These are phyloP conservation scores for Phymanthus crucifer DNA, from an alignment of 92 coral and sea anemone species.

Conservation along the genomic window DNA sequence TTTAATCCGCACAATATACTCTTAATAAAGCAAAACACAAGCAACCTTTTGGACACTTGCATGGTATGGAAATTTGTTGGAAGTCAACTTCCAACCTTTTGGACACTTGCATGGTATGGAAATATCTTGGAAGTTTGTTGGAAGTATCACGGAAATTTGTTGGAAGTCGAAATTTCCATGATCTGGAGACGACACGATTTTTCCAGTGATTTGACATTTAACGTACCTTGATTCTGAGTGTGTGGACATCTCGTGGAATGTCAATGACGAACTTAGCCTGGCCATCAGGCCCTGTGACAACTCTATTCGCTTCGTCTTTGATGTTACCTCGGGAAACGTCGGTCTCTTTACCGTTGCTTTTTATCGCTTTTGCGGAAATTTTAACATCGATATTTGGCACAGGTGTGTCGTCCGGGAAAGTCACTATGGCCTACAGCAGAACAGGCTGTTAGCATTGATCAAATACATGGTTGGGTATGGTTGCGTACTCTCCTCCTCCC, in stretches of 20 bases:
- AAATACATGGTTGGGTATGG: too few relatives aligned
- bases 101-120: too few relatives aligned
- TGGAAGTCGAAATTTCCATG: too few relatives aligned
- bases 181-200: not conserved
- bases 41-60: too few relatives aligned
- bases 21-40: too few relatives aligned
- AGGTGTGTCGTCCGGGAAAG: slow-evolving; percentile 58
- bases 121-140: too few relatives aligned
- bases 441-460: too few relatives aligned
- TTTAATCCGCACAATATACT: too few relatives aligned
- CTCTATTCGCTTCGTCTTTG: slow-evolving; percentile 50
- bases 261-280: slow-evolving; percentile 84
- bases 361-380: slow-evolving; percentile 51
- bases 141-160: too few relatives aligned
- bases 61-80: too few relatives aligned
- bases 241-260: slow-evolving; percentile 35
- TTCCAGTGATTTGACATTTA: not conserved
- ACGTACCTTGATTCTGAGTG: slow-evolving; percentile 31
- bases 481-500: too few relatives aligned
- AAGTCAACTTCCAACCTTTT: too few relatives aligned
- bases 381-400: slow-evolving; percentile 56
- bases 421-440: slow-evolving; percentile 57
- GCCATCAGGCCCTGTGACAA: slow-evolving; percentile 51
- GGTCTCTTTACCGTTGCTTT: not conserved
- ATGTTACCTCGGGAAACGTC: slow-evolving; percentile 1